Conservation (phyloP, 23 tunicate genomes). For the Oikopleura vanhoeffeni region DNA sequence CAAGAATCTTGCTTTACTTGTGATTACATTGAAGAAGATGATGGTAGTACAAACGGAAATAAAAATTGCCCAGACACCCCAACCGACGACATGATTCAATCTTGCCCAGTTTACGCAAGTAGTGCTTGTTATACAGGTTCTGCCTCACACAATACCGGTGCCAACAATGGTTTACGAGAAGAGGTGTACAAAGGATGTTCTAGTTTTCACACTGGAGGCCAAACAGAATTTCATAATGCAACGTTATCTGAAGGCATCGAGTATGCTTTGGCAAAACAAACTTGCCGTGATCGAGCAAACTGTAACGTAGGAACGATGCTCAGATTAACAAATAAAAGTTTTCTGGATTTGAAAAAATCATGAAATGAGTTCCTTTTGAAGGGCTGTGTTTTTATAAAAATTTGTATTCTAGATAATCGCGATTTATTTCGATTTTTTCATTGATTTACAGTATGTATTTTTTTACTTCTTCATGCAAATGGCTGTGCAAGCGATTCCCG, state of each 20-base stretch:
- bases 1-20: neutral
- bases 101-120: neutral
- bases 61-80: neutral
- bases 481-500: too few relatives aligned
- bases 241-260: neutral
- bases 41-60: neutral
- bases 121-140: neutral
- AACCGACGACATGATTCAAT: neutral
- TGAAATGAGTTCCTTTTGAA: too few relatives aligned
- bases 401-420: too few relatives aligned
- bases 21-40: neutral
- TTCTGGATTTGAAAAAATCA: too few relatives aligned
- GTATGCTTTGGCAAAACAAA: neutral
- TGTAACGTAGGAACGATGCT: slow-evolving; percentile 5
- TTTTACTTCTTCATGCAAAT: too few relatives aligned
- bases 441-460: too few relatives aligned
- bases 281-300: neutral
- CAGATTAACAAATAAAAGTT: too few relatives aligned
- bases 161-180: neutral
- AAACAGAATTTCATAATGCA: neutral
- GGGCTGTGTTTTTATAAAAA: too few relatives aligned
- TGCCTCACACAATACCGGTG: neutral
- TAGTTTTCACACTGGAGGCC: neutral
- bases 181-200: neutral
- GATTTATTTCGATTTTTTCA: too few relatives aligned